A percentile compares a stretch with the other conserved stretches of the same genome.
These are phyloP conservation scores for Pangasius mekongensis DNA, from an alignment of 2,797 vertebrate species.

Conservation along the genomic window DNA sequence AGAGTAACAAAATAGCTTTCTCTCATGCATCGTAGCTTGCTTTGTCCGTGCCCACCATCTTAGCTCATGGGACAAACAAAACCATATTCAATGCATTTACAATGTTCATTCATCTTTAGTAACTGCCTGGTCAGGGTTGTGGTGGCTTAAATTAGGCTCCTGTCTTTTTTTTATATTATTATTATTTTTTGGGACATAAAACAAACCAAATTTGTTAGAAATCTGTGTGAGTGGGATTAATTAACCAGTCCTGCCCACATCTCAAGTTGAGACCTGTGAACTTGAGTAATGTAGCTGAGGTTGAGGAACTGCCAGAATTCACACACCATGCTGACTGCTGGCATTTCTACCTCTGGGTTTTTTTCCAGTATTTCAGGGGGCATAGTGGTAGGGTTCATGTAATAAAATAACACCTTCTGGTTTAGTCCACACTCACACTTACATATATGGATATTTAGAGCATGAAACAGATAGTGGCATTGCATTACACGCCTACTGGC, in stretches of 20 bases:
- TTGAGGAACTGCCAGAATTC: background rate
- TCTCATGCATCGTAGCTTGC: background rate
- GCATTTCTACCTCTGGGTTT: background rate
- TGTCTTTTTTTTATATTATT: background rate
- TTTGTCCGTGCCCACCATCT: background rate
- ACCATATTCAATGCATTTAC: background rate
- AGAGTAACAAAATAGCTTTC: background rate
- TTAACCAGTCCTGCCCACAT: background rate
- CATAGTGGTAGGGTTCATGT: background rate
- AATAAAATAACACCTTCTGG: background rate
- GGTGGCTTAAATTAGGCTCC: background rate
- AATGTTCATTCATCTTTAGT: background rate
- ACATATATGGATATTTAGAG: background rate
- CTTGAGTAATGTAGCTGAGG: background rate
- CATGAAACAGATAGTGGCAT: background rate
- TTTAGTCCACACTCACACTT: background rate
- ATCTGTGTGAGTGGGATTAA: background rate
- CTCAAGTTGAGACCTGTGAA: background rate
- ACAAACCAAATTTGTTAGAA: background rate
- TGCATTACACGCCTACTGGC: background rate
- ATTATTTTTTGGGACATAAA: background rate
- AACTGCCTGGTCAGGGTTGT: background rate
- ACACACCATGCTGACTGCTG: background rate
- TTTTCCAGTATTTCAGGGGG: background rate
- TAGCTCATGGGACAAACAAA: background rate